Evolutionary conservation across 2,797 vertebrate genomes (phyloP).

Genomic region (Phoeniculus purpureus): DNA sequence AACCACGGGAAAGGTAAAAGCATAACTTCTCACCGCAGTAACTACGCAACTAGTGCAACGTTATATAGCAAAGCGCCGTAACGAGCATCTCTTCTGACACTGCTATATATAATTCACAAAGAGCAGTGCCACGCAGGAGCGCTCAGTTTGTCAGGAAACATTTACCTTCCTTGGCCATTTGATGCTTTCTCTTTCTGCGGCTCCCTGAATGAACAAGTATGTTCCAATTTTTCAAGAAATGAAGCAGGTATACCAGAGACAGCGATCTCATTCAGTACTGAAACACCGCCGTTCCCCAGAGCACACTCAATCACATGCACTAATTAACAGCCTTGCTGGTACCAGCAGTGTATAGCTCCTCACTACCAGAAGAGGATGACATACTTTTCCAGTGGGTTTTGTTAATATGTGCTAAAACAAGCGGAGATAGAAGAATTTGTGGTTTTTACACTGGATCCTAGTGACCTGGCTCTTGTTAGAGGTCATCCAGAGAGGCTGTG

Average conservation of each 20-base stretch:
- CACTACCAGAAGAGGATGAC: not conserved
- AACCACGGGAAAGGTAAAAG: not conserved
- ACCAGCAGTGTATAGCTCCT: constrained; percentile 7
- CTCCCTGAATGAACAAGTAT: constrained; percentile 33
- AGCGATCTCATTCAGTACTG: constrained; percentile 34
- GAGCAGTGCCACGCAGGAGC: accelerated
- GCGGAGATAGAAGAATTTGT: not conserved
- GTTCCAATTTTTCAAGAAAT: not conserved
- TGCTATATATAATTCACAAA: not conserved
- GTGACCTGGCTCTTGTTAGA: not conserved
- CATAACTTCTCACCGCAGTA: not conserved
- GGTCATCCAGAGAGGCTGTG: too few species aligned
- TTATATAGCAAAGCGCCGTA: not conserved
- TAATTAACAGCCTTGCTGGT: constrained; percentile 62
- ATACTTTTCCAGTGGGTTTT: constrained; percentile 55
- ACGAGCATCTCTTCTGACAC: not conserved
- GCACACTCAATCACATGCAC: constrained; percentile 55
- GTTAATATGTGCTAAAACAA: not conserved
- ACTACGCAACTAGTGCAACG: not conserved
- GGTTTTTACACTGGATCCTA: not conserved
- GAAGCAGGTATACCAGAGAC: constrained; percentile 22
- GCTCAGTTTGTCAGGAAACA: constrained; percentile 1
- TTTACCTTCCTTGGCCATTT: not conserved
- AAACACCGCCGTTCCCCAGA: not conserved
- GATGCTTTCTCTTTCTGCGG: not conserved